Evolutionary conservation across 2,113 vertebrate genomes (phyloP).

Genomic region (Aphyosemion australe): DNA sequence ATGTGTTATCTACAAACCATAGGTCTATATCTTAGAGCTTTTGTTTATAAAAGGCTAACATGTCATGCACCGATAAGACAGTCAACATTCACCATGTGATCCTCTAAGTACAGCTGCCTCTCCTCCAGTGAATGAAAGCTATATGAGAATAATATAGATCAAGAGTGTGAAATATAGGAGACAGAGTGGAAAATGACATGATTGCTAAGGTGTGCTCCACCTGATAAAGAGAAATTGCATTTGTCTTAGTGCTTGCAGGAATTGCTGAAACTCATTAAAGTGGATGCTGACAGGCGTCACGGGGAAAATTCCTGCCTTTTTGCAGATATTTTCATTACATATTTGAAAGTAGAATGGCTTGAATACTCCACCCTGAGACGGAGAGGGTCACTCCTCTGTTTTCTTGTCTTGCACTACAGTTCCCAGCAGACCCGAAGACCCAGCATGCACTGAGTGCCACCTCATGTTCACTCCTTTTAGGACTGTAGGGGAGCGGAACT

Average conservation of each 20-base stretch:
- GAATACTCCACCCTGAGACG: conserved; percentile 3
- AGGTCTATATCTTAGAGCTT: no score
- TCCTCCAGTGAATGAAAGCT: conserved; percentile 40
- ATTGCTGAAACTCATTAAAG: conserved; percentile 26
- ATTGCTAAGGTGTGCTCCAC: conserved; percentile 60
- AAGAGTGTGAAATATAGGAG: no score
- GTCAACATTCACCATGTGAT: conserved; percentile 24
- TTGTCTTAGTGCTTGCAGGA: conserved; percentile 58
- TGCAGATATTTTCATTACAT: background rate
- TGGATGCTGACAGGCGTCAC: conserved; percentile 6
- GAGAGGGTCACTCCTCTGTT: background rate
- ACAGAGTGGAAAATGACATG: conserved; percentile 69
- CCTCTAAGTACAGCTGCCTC: conserved; percentile 49
- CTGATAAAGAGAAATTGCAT: conserved; percentile 60
- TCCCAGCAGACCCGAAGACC: conserved; percentile 47
- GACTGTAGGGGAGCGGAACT: conserved; percentile 24
- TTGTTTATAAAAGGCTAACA: background rate
- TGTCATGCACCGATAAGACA: conserved; percentile 5
- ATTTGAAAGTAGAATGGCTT: background rate
- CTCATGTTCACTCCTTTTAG: conserved; percentile 58
- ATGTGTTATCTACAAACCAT: no score
- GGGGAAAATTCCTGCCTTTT: conserved; percentile 3
- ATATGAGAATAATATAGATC: conserved; percentile 66
- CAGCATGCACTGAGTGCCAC: conserved; percentile 73
- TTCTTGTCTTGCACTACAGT: conserved; percentile 1